Percentiles rank a stretch among this genome's conserved stretches.
These are phyloP conservation scores for Halcyon malimbica DNA, from an alignment of 2,113 vertebrate genomes.

Conservation along the genomic window DNA sequence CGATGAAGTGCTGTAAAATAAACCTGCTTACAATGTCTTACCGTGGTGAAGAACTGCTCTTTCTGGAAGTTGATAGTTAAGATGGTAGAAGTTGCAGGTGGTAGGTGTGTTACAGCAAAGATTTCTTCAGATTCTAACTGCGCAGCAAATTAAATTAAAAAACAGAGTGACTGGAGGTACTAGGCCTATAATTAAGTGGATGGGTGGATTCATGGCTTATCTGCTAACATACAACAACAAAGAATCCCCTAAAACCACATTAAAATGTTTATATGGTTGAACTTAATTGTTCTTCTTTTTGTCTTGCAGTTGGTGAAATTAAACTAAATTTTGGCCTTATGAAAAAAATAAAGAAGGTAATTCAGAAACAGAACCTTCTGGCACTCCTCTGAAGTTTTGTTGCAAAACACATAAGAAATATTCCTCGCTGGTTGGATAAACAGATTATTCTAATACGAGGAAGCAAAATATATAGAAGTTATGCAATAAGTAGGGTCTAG, in stretches of 20 bases:
- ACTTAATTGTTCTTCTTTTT: conserved; percentile 47
- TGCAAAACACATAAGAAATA: background rate
- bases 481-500: conserved; percentile 21
- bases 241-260: conserved; percentile 56
- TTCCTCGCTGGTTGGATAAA: background rate
- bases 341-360: background rate
- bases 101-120: conserved; percentile 25
- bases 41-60: background rate
- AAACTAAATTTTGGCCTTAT: conserved; percentile 23
- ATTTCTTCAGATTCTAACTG: conserved; percentile 30
- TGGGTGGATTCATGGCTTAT: conserved; percentile 57
- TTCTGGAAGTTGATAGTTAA: background rate
- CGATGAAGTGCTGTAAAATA: background rate
- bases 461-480: background rate
- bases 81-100: background rate
- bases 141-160: conserved; percentile 42
- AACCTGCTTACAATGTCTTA: background rate
- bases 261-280: background rate
- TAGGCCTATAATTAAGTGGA: conserved; percentile 52
- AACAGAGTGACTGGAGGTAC: conserved; percentile 23
- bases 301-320: conserved; percentile 33
- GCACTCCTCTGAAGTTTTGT: background rate
- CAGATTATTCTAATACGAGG: background rate
- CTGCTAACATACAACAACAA: conserved; percentile 30
- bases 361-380: background rate